Conservation (phyloP, 2,113 vertebrate genomes). For the Emydocephalus ijimae region DNA sequence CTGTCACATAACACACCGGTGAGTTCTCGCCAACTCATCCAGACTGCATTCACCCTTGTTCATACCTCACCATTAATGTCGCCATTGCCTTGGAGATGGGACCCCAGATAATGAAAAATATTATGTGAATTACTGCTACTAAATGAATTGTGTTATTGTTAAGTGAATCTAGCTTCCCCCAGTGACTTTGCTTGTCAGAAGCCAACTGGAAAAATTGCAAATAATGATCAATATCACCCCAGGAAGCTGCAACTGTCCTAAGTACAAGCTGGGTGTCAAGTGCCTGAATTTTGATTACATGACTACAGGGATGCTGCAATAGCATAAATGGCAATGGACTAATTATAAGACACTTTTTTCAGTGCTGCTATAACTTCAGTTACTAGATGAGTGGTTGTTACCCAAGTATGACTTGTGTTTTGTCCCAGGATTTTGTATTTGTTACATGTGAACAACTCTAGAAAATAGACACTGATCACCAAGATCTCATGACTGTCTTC, state of each 20-base stretch:
- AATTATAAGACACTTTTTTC: neutral
- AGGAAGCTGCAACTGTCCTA: neutral
- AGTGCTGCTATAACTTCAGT: neutral
- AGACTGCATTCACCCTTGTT: no score
- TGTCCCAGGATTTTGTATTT: neutral
- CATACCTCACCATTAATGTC: no score
- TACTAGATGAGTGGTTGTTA: neutral
- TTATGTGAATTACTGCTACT: neutral
- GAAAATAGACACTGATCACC: neutral
- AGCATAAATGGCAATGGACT: neutral
- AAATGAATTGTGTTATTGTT: neutral
- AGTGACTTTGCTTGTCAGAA: neutral
- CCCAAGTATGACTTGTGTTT: neutral
- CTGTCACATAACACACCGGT: no score
- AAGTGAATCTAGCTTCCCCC: neutral
- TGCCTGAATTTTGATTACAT: neutral
- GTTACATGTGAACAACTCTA: neutral
- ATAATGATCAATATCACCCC: neutral
- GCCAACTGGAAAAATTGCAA: neutral
- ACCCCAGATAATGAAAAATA: no score
- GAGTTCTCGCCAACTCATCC: no score
- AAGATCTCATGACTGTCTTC: neutral
- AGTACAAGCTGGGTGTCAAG: neutral
- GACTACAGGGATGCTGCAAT: neutral
- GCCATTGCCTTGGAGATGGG: no score